These are phyloP conservation scores for Bombus breviceps DNA, from an alignment of 1,140 invertebrate genomes.

Conservation along the genomic window DNA sequence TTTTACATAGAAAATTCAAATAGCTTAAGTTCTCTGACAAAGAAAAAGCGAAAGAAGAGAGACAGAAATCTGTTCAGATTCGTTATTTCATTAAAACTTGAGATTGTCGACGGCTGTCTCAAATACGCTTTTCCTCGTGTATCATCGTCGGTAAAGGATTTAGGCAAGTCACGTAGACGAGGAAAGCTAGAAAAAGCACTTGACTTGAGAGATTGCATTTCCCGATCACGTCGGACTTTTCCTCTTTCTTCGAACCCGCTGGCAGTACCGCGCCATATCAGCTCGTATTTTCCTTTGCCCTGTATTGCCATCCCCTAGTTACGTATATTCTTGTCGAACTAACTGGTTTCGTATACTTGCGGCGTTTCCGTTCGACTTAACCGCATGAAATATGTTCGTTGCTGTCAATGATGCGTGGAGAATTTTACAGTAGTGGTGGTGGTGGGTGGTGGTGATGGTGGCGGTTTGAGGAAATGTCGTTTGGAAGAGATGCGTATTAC, in stretches of 20 bases:
- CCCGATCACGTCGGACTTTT: slow-evolving; percentile 44
- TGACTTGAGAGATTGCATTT: slow-evolving; percentile 46
- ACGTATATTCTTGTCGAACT: background rate
- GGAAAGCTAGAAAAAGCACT: slow-evolving; percentile 65
- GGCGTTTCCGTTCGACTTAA: slow-evolving; percentile 1
- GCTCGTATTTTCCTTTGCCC: slow-evolving; percentile 28
- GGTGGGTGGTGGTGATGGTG: background rate
- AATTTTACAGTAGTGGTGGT: background rate
- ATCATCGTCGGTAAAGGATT: background rate
- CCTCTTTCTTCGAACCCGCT: background rate
- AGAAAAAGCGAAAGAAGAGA: background rate
- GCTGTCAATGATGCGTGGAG: background rate
- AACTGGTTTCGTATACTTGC: slow-evolving; percentile 7
- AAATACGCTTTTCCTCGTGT: background rate
- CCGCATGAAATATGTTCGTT: background rate
- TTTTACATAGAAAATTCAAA: too few relatives aligned
- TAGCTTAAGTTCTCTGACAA: too few relatives aligned
- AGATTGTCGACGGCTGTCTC: background rate
- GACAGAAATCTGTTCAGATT: background rate
- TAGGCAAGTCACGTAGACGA: slow-evolving; percentile 56
- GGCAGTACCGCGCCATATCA: too few relatives aligned
- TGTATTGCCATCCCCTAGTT: background rate
- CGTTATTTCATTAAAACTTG: background rate
- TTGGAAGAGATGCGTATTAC: background rate
- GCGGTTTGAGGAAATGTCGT: background rate